These are phyloP conservation scores for Gallinago jamesoni DNA, from an alignment of 2,113 vertebrate species.

Conservation along the genomic window DNA sequence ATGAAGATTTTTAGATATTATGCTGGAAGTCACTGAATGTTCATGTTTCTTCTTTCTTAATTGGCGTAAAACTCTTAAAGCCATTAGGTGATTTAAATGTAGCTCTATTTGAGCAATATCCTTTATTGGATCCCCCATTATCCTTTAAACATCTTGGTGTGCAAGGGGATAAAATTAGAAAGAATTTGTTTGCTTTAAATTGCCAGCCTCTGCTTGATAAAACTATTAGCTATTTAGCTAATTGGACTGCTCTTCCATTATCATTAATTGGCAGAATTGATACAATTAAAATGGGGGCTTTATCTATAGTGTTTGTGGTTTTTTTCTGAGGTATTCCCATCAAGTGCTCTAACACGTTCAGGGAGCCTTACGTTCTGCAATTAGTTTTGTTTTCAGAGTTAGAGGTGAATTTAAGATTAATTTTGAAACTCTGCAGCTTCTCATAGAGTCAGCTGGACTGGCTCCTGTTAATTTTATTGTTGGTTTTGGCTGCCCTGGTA, in stretches of 20 bases:
- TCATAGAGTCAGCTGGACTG: slow-evolving; percentile 42
- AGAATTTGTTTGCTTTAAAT: slow-evolving; percentile 87
- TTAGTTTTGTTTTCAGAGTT: slow-evolving; percentile 76
- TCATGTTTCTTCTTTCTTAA: slow-evolving; percentile 81
- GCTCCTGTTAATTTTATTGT: slow-evolving; percentile 44
- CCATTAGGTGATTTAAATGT: slow-evolving; percentile 82
- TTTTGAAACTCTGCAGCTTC: slow-evolving; percentile 68
- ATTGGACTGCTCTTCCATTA: slow-evolving; percentile 86
- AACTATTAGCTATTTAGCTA: slow-evolving; percentile 86
- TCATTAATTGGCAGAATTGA: slow-evolving; percentile 86
- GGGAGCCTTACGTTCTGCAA: slow-evolving; percentile 70
- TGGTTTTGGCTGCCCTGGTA: slow-evolving; percentile 13
- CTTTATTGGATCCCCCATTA: slow-evolving; percentile 84
- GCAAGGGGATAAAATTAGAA: slow-evolving; percentile 84
- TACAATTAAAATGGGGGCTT: slow-evolving; percentile 82
- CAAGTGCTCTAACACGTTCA: slow-evolving; percentile 70
- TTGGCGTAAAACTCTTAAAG: slow-evolving; percentile 80
- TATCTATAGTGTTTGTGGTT: slow-evolving; percentile 76
- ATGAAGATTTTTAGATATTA: slow-evolving; percentile 69
- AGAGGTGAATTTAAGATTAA: slow-evolving; percentile 74
- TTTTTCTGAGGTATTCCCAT: slow-evolving; percentile 75
- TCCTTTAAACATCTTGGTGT: slow-evolving; percentile 85
- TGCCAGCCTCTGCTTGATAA: slow-evolving; percentile 85
- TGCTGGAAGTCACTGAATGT: slow-evolving; percentile 72
- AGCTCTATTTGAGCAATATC: slow-evolving; percentile 78